These are phyloP conservation scores for Spea hammondii DNA, from an alignment of 2,797 vertebrate species.

Conservation along the genomic window DNA sequence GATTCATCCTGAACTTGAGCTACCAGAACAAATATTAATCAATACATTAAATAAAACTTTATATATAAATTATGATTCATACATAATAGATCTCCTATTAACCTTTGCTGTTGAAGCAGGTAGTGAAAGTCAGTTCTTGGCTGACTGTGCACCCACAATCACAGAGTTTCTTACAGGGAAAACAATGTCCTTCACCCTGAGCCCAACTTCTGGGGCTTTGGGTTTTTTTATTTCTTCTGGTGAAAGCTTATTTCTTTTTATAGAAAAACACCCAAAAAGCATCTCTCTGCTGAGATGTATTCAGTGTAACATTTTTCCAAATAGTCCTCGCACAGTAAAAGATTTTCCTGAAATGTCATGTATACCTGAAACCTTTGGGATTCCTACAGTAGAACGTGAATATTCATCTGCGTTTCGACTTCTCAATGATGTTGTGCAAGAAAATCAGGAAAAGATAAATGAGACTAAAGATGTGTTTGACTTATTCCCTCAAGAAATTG, in stretches of 20 bases:
- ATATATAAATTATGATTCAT: background rate
- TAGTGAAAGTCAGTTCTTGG: slow-evolving; percentile 12
- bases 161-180: slow-evolving; percentile 41
- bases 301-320: background rate
- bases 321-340: background rate
- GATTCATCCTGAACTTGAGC: slow-evolving; percentile 27
- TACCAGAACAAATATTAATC: background rate
- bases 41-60: background rate
- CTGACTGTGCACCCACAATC: slow-evolving; percentile 28
- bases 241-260: background rate
- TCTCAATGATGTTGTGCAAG: background rate
- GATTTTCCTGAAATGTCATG: background rate
- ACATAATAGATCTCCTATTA: slow-evolving; percentile 12
- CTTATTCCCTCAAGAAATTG: background rate
- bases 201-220: background rate
- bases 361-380: background rate
- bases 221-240: background rate
- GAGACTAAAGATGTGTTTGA: background rate
- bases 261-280: slow-evolving; percentile 38
- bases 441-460: background rate
- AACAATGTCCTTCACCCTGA: background rate
- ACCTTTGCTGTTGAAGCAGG: slow-evolving; percentile 7
- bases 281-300: slow-evolving; percentile 32
- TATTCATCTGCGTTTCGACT: slow-evolving; percentile 13
- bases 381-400: slow-evolving; percentile 18